A percentile compares a stretch with the other conserved stretches of the same genome.
Conservation (phyloP, 2,113 vertebrate species). For the Apteryx owenii region DNA sequence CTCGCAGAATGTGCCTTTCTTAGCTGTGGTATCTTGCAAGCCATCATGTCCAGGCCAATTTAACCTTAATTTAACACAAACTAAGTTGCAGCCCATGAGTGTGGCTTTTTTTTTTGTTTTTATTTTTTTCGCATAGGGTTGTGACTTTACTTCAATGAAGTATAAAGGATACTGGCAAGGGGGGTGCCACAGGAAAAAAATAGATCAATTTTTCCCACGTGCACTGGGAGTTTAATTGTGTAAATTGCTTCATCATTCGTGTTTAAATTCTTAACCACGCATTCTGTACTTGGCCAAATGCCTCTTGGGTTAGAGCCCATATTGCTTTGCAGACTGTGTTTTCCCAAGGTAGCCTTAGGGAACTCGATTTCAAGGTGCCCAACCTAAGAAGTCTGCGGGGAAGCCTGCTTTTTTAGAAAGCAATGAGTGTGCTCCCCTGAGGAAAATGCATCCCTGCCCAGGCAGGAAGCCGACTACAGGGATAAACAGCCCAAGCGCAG, state of each 20-base stretch:
- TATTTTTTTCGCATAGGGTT: neutral
- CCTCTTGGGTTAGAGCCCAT: neutral
- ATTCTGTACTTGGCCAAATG: neutral
- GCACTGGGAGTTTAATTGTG: neutral
- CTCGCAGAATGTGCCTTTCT: neutral
- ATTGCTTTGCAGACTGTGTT: neutral
- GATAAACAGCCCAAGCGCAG: neutral
- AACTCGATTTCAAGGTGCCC: rapidly evolving
- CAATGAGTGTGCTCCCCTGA: neutral
- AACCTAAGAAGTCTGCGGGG: neutral
- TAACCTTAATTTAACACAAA: neutral
- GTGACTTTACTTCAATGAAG: neutral
- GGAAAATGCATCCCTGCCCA: neutral
- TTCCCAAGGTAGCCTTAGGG: neutral
- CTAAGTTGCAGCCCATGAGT: neutral
- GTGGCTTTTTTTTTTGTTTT: neutral
- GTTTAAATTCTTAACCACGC: neutral
- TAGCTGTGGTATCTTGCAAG: neutral
- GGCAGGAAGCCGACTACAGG: neutral
- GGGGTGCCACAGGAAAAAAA: neutral
- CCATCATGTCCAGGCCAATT: neutral
- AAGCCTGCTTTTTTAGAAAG: neutral
- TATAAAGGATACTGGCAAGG: neutral
- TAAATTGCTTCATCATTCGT: neutral
- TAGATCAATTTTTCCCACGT: neutral